These are phyloP conservation scores for Xestia rhomboidea DNA, from an alignment of 2,888 invertebrate species.

Conservation along the genomic window DNA sequence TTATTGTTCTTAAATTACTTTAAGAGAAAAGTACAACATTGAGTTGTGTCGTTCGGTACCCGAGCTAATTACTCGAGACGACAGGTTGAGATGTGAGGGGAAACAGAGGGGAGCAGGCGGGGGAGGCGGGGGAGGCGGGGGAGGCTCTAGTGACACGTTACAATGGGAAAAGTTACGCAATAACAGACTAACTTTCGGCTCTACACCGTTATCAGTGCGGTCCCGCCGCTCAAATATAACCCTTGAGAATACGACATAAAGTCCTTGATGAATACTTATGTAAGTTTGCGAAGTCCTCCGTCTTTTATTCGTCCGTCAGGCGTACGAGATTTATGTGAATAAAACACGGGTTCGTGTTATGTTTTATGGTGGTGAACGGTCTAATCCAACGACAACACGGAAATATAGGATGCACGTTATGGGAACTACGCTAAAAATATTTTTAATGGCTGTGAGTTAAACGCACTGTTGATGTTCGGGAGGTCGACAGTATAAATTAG, in stretches of 20 bases:
- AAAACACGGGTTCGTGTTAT: conserved; percentile 69
- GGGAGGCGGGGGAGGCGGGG: conserved; percentile 30
- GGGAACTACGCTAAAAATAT: conserved; percentile 60
- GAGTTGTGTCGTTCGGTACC: conserved; percentile 65
- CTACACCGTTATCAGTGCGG: conserved; percentile 63
- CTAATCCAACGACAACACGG: conserved; percentile 69
- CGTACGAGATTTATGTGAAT: conserved; percentile 78
- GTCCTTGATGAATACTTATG: conserved; percentile 52
- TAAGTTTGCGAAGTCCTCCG: conserved; percentile 63
- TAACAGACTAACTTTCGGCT: conserved; percentile 79
- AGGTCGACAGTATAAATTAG: conserved; percentile 15
- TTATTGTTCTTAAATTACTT: conserved; percentile 73
- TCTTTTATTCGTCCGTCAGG: conserved; percentile 77
- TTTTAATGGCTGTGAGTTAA: conserved; percentile 44
- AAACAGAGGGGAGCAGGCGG: conserved; percentile 25
- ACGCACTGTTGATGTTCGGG: conserved; percentile 24
- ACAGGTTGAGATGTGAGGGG: conserved; percentile 59
- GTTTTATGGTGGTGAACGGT: conserved; percentile 74
- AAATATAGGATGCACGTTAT: conserved; percentile 55
- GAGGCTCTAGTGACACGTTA: conserved; percentile 76
- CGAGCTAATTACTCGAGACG: conserved; percentile 76
- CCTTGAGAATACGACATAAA: conserved; percentile 66
- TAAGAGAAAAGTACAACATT: conserved; percentile 70
- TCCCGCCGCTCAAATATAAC: conserved; percentile 66
- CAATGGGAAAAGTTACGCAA: conserved; percentile 85